phyloP scores from a whole-genome alignment of 2,888 invertebrate species.

The Ectemnius cavifrons region DNA sequence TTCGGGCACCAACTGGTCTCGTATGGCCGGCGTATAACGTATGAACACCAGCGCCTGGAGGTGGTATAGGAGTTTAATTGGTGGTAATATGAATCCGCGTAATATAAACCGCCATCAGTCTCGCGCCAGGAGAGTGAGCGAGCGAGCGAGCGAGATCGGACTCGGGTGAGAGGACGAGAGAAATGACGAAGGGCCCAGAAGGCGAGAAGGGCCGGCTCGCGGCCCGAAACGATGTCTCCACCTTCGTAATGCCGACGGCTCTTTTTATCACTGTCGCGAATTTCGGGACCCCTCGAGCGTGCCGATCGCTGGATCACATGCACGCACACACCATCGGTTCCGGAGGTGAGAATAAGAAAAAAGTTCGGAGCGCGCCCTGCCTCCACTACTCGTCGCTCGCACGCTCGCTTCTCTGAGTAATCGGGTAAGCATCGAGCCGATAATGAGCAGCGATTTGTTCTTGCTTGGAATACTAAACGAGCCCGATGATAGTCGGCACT shows the following conservation, averaged over 20 bases:
- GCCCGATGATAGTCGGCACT: slow-evolving; percentile 3
- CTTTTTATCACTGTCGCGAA: slow-evolving; percentile 58
- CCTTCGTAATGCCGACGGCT: slow-evolving; percentile 61
- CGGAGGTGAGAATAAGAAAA: slow-evolving; percentile 43
- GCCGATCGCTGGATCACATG: slow-evolving; percentile 37
- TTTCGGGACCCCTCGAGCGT: slow-evolving; percentile 46
- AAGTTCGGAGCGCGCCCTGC: slow-evolving; percentile 1
- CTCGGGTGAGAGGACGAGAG: slow-evolving; percentile 13
- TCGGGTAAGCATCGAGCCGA: neutral
- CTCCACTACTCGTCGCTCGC: neutral
- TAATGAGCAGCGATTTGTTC: slow-evolving; percentile 1
- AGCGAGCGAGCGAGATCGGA: slow-evolving; percentile 25
- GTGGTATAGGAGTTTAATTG: slow-evolving; percentile 72
- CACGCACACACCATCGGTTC: slow-evolving; percentile 33
- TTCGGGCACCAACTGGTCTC: slow-evolving; percentile 53
- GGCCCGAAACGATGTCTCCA: slow-evolving; percentile 64
- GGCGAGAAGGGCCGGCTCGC: slow-evolving; percentile 19
- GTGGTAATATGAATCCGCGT: slow-evolving; percentile 74
- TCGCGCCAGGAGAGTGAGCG: slow-evolving; percentile 58
- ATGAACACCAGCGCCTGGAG: slow-evolving; percentile 60
- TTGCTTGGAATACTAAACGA: slow-evolving; percentile 3
- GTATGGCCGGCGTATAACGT: slow-evolving; percentile 58
- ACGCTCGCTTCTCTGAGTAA: neutral
- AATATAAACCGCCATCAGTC: slow-evolving; percentile 73
- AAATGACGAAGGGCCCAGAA: slow-evolving; percentile 33